A percentile compares a stretch with the other conserved stretches of the same genome.
phyloP scores from a whole-genome alignment of 1,140 invertebrate genomes.

The Lucilia sericata region DNA sequence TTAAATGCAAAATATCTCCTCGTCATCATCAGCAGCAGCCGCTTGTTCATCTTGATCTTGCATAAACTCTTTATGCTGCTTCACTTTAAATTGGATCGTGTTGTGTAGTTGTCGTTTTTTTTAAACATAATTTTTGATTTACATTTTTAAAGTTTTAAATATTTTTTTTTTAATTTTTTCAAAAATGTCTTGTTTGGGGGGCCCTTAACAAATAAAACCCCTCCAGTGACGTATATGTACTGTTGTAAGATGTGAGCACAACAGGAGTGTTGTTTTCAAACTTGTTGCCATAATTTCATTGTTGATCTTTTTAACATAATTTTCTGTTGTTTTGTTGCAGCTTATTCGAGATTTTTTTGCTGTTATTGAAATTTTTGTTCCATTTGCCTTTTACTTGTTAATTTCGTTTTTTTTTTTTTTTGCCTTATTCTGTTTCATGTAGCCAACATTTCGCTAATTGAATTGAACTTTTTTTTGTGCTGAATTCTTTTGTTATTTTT shows the following conservation, averaged over 20 bases:
- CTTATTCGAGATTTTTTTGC: slow-evolving; percentile 22
- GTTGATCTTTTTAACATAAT: slow-evolving; percentile 42
- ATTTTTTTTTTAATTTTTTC: neutral
- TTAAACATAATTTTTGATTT: slow-evolving; percentile 1
- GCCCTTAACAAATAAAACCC: neutral
- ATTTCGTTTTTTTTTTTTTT: slow-evolving; percentile 17
- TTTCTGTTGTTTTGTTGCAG: slow-evolving; percentile 14
- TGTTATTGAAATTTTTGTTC: neutral
- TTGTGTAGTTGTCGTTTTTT: neutral
- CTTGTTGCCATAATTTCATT: slow-evolving; percentile 40
- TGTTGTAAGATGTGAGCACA: neutral
- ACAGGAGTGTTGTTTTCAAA: slow-evolving; percentile 26
- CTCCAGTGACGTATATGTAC: neutral
- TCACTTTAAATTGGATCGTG: neutral
- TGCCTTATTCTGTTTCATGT: slow-evolving; percentile 23
- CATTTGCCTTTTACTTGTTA: neutral
- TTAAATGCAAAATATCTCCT: neutral
- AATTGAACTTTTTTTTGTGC: slow-evolving; percentile 39
- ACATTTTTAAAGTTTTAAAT: neutral
- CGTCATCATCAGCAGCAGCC: neutral
- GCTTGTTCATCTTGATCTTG: slow-evolving; percentile 2
- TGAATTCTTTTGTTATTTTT: neutral
- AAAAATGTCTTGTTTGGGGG: slow-evolving; percentile 6
- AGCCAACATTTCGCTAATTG: slow-evolving; percentile 40
- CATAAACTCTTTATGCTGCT: neutral